Evolutionary conservation across 2,888 invertebrate genomes (phyloP), one percentile per base, ranked within the genome.

Genomic region (Crepidodera aurea): DNA sequence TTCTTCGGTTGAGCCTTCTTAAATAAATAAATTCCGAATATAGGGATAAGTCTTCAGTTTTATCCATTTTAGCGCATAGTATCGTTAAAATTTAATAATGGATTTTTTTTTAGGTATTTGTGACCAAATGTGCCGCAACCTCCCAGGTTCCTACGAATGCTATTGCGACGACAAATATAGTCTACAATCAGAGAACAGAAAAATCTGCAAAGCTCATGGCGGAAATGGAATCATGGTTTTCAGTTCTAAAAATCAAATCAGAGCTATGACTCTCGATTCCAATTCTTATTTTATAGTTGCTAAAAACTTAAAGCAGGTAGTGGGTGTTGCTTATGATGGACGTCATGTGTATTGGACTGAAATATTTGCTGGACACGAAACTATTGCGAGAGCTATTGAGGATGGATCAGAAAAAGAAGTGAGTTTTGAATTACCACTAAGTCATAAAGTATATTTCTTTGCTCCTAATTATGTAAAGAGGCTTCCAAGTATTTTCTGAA

Each of bases 261-360:
- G 88, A 67, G 89, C 87, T 0, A 79, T 88, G 5, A 86, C 86
- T 68, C 73, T 93, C 7, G 81, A 84, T 34, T 84, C 87, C 0
- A 79, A 84, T 39, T 69, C 83, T 1, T 82, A 85, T 78, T 76
- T 82, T 77, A 51, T 81, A 56, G 76, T 88, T 1, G 83, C 84
- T 0, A 78, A 75, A 27, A 82, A 85, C 65, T 76, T 87, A 19
- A 84, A 84, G 37, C 85, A 87, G 65, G 86, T 85, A 1, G 86
- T 88, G 4, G 92, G 91, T 0, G 87, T 94, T 0, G 83, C 89
- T 0, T 88, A 84, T 69, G 91, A 94, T 73, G 90, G 89, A 0
- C 81, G 82, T 1, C 82, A 87, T 67, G 78, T 93, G 22, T 94
- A 91, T 76, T 94, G 93, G 93, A 90, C 92, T 2, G 90, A 91